Evolutionary conservation across 1,140 invertebrate species (phyloP).

Genomic region (Aphaenogaster floridana): DNA sequence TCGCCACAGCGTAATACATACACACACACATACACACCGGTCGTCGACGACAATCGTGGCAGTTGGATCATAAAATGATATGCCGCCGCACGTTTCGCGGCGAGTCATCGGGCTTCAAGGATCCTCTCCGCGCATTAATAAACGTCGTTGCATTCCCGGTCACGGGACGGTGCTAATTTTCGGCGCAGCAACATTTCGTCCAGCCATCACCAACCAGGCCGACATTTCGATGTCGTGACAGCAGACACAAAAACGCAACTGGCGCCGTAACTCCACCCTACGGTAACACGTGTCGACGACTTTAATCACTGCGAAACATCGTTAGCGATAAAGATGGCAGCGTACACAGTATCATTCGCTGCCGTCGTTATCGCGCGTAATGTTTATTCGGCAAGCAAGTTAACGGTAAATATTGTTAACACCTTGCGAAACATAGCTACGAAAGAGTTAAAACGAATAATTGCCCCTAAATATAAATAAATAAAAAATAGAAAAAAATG

Average conservation of each 20-base stretch:
- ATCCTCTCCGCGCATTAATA: constrained; percentile 41
- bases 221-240: neutral
- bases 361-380: neutral
- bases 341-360: neutral
- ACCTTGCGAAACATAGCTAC: neutral
- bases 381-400: neutral
- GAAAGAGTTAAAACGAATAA: neutral
- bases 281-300: neutral
- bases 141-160: constrained; percentile 15
- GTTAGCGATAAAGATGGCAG: neutral
- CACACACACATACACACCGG: neutral
- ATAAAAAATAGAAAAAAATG: neutral
- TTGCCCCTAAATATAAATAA: neutral
- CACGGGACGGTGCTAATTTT: constrained; percentile 1
- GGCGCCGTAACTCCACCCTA: neutral
- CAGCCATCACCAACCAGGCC: neutral
- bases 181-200: neutral
- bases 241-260: neutral
- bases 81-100: constrained; percentile 21
- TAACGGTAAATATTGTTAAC: neutral
- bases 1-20: no score
- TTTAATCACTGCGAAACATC: neutral
- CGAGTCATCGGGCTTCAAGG: constrained; percentile 21
- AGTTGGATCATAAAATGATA: constrained; percentile 40
- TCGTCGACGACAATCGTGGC: neutral